A percentile compares a stretch with the other conserved stretches of the same genome.
Evolutionary conservation across 2,888 invertebrate genomes (phyloP).

Genomic region (Biston betularia): DNA sequence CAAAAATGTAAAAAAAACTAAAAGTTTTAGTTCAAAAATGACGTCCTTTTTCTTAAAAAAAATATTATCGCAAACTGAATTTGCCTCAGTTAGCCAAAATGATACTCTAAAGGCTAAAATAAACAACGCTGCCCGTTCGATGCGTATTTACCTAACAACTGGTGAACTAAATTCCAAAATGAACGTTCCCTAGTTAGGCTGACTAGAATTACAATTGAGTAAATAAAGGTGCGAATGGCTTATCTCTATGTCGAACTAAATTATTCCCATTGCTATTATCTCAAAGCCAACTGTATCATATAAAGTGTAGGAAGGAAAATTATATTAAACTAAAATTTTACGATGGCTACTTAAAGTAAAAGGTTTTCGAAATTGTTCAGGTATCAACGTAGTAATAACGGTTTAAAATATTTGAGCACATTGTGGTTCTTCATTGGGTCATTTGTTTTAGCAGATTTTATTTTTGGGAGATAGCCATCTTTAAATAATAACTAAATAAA

Average conservation of each 20-base stretch:
- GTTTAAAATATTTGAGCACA: background rate
- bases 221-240: constrained; percentile 54
- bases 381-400: background rate
- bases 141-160: constrained; percentile 39
- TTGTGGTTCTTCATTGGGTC: background rate
- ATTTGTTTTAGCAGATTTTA: background rate
- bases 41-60: too few relatives aligned
- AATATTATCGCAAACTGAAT: too few relatives aligned
- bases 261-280: background rate
- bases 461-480: too few relatives aligned
- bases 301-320: too few relatives aligned
- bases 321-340: background rate
- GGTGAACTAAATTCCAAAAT: constrained; percentile 49
- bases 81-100: too few relatives aligned
- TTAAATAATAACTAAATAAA: too few relatives aligned
- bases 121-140: constrained; percentile 20
- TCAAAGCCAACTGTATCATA: background rate
- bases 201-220: constrained; percentile 47
- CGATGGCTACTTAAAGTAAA: background rate
- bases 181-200: constrained; percentile 34
- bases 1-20: too few relatives aligned
- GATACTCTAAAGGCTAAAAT: constrained; percentile 25
- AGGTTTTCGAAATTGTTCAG: background rate
- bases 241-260: constrained; percentile 39
- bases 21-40: too few relatives aligned